phyloP scores from a whole-genome alignment of 2,797 vertebrate species.

The Caiman crocodilus region DNA sequence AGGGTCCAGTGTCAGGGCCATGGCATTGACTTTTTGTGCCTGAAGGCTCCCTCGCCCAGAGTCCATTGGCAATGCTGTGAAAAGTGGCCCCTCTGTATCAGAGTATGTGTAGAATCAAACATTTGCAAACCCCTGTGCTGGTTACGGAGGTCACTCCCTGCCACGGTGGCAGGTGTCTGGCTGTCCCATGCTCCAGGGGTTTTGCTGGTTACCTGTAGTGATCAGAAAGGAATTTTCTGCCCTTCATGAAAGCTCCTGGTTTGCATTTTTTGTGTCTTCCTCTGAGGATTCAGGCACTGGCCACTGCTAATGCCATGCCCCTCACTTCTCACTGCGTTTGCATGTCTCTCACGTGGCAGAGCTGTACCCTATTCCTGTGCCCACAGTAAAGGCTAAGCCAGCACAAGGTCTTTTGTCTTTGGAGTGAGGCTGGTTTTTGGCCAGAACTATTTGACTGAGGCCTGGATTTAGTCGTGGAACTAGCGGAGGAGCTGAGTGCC shows the following conservation, averaged over 20 bases:
- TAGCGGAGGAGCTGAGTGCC: neutral
- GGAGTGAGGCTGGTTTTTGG: neutral
- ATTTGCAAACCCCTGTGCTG: neutral
- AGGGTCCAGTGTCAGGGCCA: neutral
- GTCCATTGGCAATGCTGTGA: neutral
- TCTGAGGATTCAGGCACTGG: too few relatives aligned
- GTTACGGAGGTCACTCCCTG: fast-evolving
- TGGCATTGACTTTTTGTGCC: neutral
- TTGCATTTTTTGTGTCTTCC: too few relatives aligned
- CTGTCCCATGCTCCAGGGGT: neutral
- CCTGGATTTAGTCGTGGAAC: neutral
- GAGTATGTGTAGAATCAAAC: too few relatives aligned
- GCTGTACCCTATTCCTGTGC: neutral
- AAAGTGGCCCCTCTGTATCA: neutral
- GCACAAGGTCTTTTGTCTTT: neutral
- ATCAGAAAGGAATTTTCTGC: too few relatives aligned
- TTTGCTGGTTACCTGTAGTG: too few relatives aligned
- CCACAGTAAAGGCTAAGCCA: neutral
- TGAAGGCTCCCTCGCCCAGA: neutral
- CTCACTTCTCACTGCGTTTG: neutral
- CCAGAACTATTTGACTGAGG: neutral
- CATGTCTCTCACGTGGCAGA: neutral
- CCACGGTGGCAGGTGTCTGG: fast-evolving
- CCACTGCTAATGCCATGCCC: too few relatives aligned
- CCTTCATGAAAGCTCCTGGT: too few relatives aligned